These are phyloP conservation scores for Caenorhabditis imperialis DNA, from an alignment of 2,888 invertebrate genomes.

Conservation along the genomic window DNA sequence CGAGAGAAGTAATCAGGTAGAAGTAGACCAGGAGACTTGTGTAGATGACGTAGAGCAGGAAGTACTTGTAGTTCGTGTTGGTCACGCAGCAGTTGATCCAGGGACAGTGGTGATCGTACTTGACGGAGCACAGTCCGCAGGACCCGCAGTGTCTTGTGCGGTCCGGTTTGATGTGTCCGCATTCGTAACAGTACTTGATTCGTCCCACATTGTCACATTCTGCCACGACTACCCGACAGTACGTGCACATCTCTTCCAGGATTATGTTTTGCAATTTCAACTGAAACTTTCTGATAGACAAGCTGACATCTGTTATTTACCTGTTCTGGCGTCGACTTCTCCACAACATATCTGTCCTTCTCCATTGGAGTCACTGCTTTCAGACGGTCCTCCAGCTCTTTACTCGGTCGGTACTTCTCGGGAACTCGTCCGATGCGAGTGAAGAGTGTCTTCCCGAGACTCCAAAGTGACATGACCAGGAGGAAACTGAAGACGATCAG, in stretches of 20 bases:
- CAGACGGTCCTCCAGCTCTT: conserved; percentile 57
- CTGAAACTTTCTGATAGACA: too few relatives aligned
- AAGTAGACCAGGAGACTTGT: conserved; percentile 55
- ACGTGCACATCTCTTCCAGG: conserved; percentile 51
- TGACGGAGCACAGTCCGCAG: conserved; percentile 70
- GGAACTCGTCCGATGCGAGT: conserved; percentile 64
- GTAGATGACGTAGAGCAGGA: conserved; percentile 69
- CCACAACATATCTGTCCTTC: conserved; percentile 60
- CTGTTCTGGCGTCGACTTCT: conserved; percentile 60
- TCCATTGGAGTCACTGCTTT: conserved; percentile 62
- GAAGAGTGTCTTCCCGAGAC: conserved; percentile 57
- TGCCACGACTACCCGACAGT: conserved; percentile 40
- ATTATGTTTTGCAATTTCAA: conserved; percentile 53
- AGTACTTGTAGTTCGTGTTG: conserved; percentile 70
- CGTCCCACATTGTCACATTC: conserved; percentile 62
- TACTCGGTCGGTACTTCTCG: conserved; percentile 46
- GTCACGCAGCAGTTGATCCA: conserved; percentile 72
- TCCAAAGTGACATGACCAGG: conserved; percentile 62
- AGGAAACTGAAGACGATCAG: conserved; percentile 55
- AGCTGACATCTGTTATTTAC: conserved; percentile 7
- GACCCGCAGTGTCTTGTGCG: conserved; percentile 69
- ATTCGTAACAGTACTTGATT: conserved; percentile 68
- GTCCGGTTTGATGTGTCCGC: conserved; percentile 70
- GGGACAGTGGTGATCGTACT: conserved; percentile 70
- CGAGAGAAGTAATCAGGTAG: conserved; percentile 59